Evolutionary conservation across 1,140 invertebrate genomes (phyloP), one percentile per base, ranked within the genome.

Genomic region (Drosophila truncata): DNA sequence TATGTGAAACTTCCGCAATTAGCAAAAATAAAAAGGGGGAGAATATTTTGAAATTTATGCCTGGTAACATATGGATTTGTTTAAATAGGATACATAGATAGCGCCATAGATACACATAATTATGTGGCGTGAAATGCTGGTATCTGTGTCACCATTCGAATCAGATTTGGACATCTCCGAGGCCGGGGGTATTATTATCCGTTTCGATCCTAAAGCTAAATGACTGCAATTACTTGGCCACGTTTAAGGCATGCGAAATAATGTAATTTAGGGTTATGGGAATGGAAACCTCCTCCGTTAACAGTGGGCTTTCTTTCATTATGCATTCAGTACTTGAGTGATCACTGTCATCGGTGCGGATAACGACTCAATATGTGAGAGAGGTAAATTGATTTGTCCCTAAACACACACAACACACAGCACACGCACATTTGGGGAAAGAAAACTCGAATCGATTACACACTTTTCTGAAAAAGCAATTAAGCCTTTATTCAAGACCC

Each of bases 331-430:
- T 67, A 35, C 63, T 70, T 50, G 63, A 44, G 66, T 44, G 63
- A 70, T 70, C 50, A 66, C 66, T 70, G 66, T 70, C 66, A 70
- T 66, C 62, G 63, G 29, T 6, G 29, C 18, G 42, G 66, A 67
- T 54, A 70, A 46, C 37, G 37, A 18, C 41, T 67, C 66, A 54
- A 62, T 49, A 23, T 62, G 52, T 37, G 67, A 73, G 18, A 39
- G 71, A 72, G 57, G 67, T 74, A 54, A 74, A 73, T 72, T 74
- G 71, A 70, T 74, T 62, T 73, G 58, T 54, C 71, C 69, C 66
- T 46, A 55, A 63, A 54, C 33, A 20, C 42, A 50, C n/a, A n/a
- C 23, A 25, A 37, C n/a, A n/a, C 23, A n/a, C 52, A 25, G 33
- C 33, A 54, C 31, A 37, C 33, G 13, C 27, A 20, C 31, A 37